phyloP scores from a whole-genome alignment of 2,888 invertebrate species.

The Pasiphila rectangulata region DNA sequence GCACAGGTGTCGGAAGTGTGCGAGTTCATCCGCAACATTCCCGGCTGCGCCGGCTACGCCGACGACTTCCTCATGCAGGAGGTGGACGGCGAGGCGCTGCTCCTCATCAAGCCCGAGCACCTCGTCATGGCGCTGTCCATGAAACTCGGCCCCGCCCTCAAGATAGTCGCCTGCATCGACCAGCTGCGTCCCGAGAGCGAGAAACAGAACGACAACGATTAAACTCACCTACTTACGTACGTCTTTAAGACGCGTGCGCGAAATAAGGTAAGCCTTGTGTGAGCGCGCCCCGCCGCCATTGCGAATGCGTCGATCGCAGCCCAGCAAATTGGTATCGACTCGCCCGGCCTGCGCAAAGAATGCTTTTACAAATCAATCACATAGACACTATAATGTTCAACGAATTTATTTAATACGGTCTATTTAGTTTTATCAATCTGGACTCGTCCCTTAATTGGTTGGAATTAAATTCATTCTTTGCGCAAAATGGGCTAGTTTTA shows the following conservation, averaged over 20 bases:
- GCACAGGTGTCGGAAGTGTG: constrained; percentile 90
- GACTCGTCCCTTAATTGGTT: not conserved
- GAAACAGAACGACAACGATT: constrained; percentile 57
- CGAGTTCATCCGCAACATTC: constrained; percentile 92
- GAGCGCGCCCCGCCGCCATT: not conserved
- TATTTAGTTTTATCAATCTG: not conserved
- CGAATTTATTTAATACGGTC: not conserved
- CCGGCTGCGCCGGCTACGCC: constrained; percentile 95
- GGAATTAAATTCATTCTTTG: not conserved
- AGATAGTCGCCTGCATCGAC: constrained; percentile 96
- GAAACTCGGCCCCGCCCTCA: constrained; percentile 97
- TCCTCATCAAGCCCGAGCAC: constrained; percentile 96
- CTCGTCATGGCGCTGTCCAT: constrained; percentile 96
- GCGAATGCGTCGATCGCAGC: constrained; percentile 6
- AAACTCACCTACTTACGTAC: not conserved
- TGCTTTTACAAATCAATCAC: no score
- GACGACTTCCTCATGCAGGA: constrained; percentile 97
- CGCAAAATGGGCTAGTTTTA: constrained; percentile 1
- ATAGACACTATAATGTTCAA: not conserved
- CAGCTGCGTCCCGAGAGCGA: constrained; percentile 86
- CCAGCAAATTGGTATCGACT: no score
- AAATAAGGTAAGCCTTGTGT: not conserved
- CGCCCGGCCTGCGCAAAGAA: no score
- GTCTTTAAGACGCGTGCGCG: not conserved
- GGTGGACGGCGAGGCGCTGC: constrained; percentile 96